Evolutionary conservation across 1,140 invertebrate species (phyloP), one percentile per base, ranked within the genome.

Genomic region (Argopecten irradians): DNA sequence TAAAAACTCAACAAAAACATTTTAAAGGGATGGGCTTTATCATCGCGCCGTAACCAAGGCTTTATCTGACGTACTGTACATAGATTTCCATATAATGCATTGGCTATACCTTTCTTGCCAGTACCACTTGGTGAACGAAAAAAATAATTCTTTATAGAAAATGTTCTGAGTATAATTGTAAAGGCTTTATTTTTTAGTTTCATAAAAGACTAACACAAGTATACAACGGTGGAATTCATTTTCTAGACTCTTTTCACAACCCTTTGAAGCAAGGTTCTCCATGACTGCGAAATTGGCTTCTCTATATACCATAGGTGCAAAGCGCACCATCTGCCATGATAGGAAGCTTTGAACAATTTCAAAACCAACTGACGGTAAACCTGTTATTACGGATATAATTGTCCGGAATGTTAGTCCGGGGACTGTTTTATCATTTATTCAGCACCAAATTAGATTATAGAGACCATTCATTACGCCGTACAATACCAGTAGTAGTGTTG

Each of bases 391-490:
- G 55, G n/a, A 28, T 11, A 71, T 71, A 3, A 28, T 71, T 71
- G 55, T 71, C 55, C 55, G 55, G 55, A 71, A 71, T 71, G 55
- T 71, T n/a, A n/a, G 55, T 71, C 55, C 36, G 22, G 55, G n/a
- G n/a, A 71, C 55, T 71, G 55, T 71, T 28, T 28, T 28, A 71
- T 16, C n/a, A 28, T 46, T 46, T 46, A 46, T 46, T 46, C 43
- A n/a, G n/a, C 55, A 71, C 55, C n/a, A 71, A 71, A 71, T 71
- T 71, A 71, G 55, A 71, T 71, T 71, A n/a, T n/a, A 71, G n/a
- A 71, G 28, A 16, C 55, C 28, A 71, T 28, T 71, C n/a, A 28
- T 71, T 71, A 71, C 5, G 16, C 28, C 55, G 55, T n/a, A 71
- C 55, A 71, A 71, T 71, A 71, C 55, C 16, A 22, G 55, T 7